Conservation (phyloP, 2,888 invertebrate species). For the Zaprionus obscuricornis region DNA sequence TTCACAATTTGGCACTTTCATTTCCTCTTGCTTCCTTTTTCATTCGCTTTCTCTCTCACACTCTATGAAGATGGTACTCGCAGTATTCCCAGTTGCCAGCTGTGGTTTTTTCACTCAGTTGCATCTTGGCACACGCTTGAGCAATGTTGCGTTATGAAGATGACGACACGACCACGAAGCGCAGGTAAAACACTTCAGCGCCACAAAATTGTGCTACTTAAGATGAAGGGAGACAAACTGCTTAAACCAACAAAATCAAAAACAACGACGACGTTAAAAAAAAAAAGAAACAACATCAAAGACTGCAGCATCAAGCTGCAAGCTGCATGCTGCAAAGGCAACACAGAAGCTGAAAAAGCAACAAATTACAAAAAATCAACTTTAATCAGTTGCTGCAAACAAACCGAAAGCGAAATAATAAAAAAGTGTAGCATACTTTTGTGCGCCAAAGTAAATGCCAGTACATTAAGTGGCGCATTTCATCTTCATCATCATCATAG, state of each 20-base stretch:
- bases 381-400: conserved; percentile 69
- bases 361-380: conserved; percentile 69
- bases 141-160: conserved; percentile 71
- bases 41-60: background rate
- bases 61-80: too few species aligned
- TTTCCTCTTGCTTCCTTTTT: too few species aligned
- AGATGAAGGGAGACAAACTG: conserved; percentile 37
- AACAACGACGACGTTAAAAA: conserved; percentile 11
- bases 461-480: conserved; percentile 69
- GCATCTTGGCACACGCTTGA: conserved; percentile 68
- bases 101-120: conserved; percentile 73
- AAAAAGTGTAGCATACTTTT: conserved; percentile 41
- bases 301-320: conserved; percentile 17
- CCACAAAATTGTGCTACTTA: conserved; percentile 74
- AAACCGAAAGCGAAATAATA: conserved; percentile 28
- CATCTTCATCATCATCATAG: conserved; percentile 54
- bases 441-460: conserved; percentile 63
- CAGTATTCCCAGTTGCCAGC: conserved; percentile 40
- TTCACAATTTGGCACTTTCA: conserved; percentile 49
- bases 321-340: conserved; percentile 12
- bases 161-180: conserved; percentile 27
- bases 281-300: conserved; percentile 39
- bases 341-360: conserved; percentile 42
- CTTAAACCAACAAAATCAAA: conserved; percentile 13
- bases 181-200: conserved; percentile 47